These are phyloP conservation scores for Globia sparganii DNA, from an alignment of 2,888 invertebrate species.

Conservation along the genomic window DNA sequence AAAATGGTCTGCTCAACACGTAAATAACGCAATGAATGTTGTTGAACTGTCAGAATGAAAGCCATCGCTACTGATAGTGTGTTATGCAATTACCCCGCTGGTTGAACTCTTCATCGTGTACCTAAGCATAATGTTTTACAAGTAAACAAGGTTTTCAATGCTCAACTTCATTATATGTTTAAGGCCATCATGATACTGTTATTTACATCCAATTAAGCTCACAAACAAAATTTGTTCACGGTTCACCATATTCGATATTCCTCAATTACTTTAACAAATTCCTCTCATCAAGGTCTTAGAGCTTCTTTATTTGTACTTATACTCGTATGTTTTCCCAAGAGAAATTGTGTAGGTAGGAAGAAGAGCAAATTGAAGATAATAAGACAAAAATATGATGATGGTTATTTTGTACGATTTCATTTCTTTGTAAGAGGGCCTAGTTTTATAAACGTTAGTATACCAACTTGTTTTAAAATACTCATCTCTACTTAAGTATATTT, in stretches of 20 bases:
- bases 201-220: slow-evolving; percentile 20
- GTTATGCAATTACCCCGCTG: no score
- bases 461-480: neutral
- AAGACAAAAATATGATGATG: slow-evolving; percentile 69
- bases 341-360: slow-evolving; percentile 61
- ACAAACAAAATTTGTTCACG: slow-evolving; percentile 9
- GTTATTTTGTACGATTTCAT: slow-evolving; percentile 67
- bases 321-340: slow-evolving; percentile 54
- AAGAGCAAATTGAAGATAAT: slow-evolving; percentile 73
- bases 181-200: slow-evolving; percentile 12
- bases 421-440: slow-evolving; percentile 42
- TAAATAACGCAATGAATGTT: no score
- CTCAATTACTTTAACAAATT: slow-evolving; percentile 24
- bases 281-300: slow-evolving; percentile 33
- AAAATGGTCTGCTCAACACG: no score
- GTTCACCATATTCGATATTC: slow-evolving; percentile 11
- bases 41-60: no score
- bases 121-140: slow-evolving; percentile 25
- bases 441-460: slow-evolving; percentile 6
- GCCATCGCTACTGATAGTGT: no score
- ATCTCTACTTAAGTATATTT: slow-evolving; percentile 4
- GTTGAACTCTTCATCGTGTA: slow-evolving; percentile 21
- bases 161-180: neutral
- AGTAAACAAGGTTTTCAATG: slow-evolving; percentile 16
- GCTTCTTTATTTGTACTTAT: slow-evolving; percentile 46